A percentile compares a stretch with the other conserved stretches of the same genome.
Evolutionary conservation across 2,113 vertebrate genomes (phyloP).

Genomic region (Scophthalmus maximus): DNA sequence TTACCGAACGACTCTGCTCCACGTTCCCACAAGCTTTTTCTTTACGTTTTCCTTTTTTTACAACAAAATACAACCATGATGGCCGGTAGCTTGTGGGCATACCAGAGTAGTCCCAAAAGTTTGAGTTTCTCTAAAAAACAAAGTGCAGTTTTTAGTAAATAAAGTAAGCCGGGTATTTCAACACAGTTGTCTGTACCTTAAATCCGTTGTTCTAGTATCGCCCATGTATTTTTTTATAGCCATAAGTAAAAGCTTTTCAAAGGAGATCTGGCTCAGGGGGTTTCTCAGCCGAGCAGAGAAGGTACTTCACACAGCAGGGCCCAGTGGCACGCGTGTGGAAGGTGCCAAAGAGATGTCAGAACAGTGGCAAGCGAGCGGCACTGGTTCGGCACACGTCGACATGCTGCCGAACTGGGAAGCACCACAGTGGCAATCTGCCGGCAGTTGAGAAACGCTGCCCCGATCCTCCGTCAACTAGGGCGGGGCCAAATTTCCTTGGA

Average conservation of each 20-base stretch:
- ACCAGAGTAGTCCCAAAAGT: background rate
- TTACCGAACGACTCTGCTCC: background rate
- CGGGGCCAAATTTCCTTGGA: too few species aligned
- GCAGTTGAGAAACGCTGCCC: too few species aligned
- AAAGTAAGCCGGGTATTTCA: background rate
- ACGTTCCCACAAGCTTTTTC: background rate
- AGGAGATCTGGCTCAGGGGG: constrained; percentile 8
- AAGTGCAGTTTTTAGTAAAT: too few species aligned
- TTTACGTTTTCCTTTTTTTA: background rate
- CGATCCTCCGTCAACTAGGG: too few species aligned
- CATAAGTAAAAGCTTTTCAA: background rate
- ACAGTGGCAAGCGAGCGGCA: too few species aligned
- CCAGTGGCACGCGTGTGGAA: too few species aligned
- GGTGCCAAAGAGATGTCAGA: too few species aligned
- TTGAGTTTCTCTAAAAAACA: background rate
- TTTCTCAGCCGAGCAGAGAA: too few species aligned
- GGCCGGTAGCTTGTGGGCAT: constrained; percentile 5
- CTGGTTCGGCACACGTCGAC: too few species aligned
- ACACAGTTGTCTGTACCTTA: fast-evolving
- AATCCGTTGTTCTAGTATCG: fast-evolving
- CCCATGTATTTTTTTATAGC: background rate
- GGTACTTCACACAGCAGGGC: too few species aligned
- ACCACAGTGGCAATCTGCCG: too few species aligned
- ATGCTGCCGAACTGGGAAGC: too few species aligned
- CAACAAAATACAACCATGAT: background rate